These are phyloP conservation scores for Oryzaephilus surinamensis DNA, from an alignment of 1,140 invertebrate species.

Conservation along the genomic window DNA sequence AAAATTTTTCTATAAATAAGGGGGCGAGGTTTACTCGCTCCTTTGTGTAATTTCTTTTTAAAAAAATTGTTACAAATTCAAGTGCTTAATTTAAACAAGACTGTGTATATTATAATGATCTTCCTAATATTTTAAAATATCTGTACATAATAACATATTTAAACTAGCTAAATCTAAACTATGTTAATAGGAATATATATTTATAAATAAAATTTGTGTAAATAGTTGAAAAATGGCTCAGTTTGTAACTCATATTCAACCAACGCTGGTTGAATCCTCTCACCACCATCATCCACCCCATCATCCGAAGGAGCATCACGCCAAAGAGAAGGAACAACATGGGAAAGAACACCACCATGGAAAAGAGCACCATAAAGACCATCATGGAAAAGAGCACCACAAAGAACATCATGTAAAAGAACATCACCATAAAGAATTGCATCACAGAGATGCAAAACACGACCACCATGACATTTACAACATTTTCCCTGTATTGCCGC, in stretches of 20 bases:
- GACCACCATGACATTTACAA: slow-evolving; percentile 14
- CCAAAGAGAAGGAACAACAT: slow-evolving; percentile 19
- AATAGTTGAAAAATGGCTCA: slow-evolving; percentile 37
- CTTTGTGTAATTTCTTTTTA: no score
- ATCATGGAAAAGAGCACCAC: slow-evolving; percentile 16
- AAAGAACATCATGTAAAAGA: slow-evolving; percentile 13
- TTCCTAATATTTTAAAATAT: no score
- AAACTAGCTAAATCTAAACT: background rate
- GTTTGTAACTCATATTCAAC: slow-evolving; percentile 47
- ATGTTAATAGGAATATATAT: background rate
- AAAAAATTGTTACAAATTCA: no score
- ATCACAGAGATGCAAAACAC: slow-evolving; percentile 15
- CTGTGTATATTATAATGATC: background rate
- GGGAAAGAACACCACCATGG: slow-evolving; percentile 19
- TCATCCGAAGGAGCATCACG: slow-evolving; percentile 22
- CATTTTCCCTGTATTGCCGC: slow-evolving; percentile 31
- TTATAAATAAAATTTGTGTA: background rate
- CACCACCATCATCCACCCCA: slow-evolving; percentile 42
- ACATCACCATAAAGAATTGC: slow-evolving; percentile 29
- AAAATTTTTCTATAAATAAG: no score
- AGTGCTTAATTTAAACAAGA: no score
- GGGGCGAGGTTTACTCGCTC: no score
- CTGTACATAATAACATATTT: background rate
- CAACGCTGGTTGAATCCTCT: slow-evolving; percentile 42
- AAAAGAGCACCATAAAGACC: slow-evolving; percentile 16